Evolutionary conservation across 2,797 vertebrate species (phyloP), one percentile per base, ranked within the genome.

Genomic region (Podarcis lilfordi): DNA sequence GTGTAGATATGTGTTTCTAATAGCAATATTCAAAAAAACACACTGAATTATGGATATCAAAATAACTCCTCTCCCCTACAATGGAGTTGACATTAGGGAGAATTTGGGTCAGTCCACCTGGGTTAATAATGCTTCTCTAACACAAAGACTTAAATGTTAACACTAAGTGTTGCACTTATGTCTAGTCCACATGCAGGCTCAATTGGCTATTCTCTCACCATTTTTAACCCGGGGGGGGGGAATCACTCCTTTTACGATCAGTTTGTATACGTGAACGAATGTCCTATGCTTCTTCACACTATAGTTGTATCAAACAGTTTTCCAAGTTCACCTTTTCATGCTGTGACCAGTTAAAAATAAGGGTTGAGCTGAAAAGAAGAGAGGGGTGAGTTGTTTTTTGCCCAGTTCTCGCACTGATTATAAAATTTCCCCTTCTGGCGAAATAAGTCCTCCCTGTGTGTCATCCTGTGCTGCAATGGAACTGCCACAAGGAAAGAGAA

Each of bases 41-140:
- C 82, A 95, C 92, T 94, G 92, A 95, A 95, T 91, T 93, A 29
- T 84, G 89, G 87, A 87, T 92, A 94, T 93, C 88, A 94, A 94
- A 95, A 92, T 61, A 85, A 43, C 85, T 86, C 13, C 91, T 90
- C 86, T 90, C 69, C 90, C 82, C 68, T 45, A 93, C 91, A 75
- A 84, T 84, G 50, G 35, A 23, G 74, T 90, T 80, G 91, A 85
- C 85, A 88, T 59, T 66, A 87, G 17, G 27, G 82, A 86, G 79
- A 93, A 88, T 91, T 91, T 92, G 91, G 50, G 86, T 91, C 89
- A 91, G 87, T 69, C 82, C 64, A 86, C 66, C 71, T n/a, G 91
- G 69, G 89, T 90, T 90, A 89, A 25, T 64, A 81, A 55, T 79
- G 43, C 32, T 35, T 90, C 32, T 91, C 93, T 90, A 85, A 85